Evolutionary conservation across 2,888 invertebrate species (phyloP).

Genomic region (Rhagonycha fulva): DNA sequence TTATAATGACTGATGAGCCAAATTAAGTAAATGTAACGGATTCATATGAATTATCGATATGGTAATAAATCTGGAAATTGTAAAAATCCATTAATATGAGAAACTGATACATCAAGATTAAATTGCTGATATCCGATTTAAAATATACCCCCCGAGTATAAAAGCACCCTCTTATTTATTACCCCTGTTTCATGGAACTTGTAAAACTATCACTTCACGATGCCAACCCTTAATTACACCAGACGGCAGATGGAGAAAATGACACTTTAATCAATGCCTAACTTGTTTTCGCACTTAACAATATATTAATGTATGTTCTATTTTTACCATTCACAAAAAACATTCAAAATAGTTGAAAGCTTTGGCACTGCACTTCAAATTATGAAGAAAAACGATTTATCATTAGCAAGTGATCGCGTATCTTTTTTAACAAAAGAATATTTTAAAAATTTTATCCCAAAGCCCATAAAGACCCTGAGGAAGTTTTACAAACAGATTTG

Average conservation of each 20-base stretch:
- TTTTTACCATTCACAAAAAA: slow-evolving; percentile 3
- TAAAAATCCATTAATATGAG: not conserved
- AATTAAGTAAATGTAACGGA: not conserved
- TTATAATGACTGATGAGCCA: not conserved
- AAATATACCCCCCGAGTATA: slow-evolving; percentile 18
- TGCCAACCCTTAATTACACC: slow-evolving; percentile 21
- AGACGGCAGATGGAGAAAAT: slow-evolving; percentile 25
- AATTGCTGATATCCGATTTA: slow-evolving; percentile 22
- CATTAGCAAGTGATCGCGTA: slow-evolving; percentile 1
- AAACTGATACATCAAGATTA: slow-evolving; percentile 5
- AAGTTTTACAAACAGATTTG: not conserved
- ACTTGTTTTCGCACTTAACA: not conserved
- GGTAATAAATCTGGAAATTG: not conserved
- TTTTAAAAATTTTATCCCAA: not conserved
- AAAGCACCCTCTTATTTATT: slow-evolving; percentile 4
- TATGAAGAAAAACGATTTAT: slow-evolving; percentile 2
- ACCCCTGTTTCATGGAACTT: slow-evolving; percentile 15
- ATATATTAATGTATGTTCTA: not conserved
- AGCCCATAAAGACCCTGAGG: not conserved
- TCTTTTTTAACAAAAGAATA: not conserved
- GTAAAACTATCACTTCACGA: slow-evolving; percentile 24
- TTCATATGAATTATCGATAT: not conserved
- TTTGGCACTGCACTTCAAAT: slow-evolving; percentile 3
- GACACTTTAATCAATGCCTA: slow-evolving; percentile 20
- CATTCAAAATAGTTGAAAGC: not conserved